phyloP scores from a whole-genome alignment of 2,888 invertebrate species.

The Drosophila ustulata region DNA sequence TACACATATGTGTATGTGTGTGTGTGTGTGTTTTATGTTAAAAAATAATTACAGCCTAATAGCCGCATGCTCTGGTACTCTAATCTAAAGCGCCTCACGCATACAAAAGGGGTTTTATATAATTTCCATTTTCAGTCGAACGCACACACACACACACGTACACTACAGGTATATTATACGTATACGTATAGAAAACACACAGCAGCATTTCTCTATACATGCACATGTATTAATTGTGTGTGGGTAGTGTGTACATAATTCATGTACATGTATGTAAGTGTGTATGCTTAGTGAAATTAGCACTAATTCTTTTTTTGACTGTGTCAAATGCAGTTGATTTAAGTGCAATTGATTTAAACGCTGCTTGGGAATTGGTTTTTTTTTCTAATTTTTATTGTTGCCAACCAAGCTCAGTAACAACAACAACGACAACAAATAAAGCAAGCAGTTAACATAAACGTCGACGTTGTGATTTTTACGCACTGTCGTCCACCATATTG shows the following conservation, averaged over 20 bases:
- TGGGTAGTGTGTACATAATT: too few species aligned
- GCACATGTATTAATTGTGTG: conserved; percentile 10
- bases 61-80: conserved; percentile 43
- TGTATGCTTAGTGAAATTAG: conserved; percentile 53
- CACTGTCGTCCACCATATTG: conserved; percentile 75
- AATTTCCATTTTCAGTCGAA: conserved; percentile 75
- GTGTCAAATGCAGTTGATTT: conserved; percentile 47
- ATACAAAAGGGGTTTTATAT: conserved; percentile 68
- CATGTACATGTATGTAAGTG: conserved; percentile 24
- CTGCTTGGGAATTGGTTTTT: conserved; percentile 18
- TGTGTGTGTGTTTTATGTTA: conserved; percentile 7
- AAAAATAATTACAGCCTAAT: conserved; percentile 45
- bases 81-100: conserved; percentile 56
- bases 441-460: conserved; percentile 39
- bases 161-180: conserved; percentile 45
- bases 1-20: neutral
- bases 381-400: conserved; percentile 35
- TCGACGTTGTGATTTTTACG: conserved; percentile 66
- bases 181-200: conserved; percentile 43
- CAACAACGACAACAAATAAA: conserved; percentile 31
- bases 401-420: conserved; percentile 40
- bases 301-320: conserved; percentile 47
- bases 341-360: conserved; percentile 34
- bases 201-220: conserved; percentile 49
- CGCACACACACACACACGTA: conserved; percentile 46